Base-by-base conservation (phyloP, 2,797 vertebrate species). In the Decapterus maruadsi region DNA sequence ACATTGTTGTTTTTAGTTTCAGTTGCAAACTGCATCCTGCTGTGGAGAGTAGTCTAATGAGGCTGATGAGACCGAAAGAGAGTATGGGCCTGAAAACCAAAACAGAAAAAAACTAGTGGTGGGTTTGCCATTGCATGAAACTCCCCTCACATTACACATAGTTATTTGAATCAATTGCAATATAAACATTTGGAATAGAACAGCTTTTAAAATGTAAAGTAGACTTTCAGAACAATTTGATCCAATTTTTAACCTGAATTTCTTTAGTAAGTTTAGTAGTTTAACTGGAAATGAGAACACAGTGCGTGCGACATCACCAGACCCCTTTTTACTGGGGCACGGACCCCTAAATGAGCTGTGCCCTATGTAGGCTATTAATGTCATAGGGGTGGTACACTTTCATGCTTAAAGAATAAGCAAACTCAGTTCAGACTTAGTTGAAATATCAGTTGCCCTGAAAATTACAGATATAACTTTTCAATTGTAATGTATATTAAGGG, bases 41-140 rank as follows among this genome's bases (percentile, higher is more conserved):
- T 68, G 55, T 61, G 48, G 31, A 53, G 43, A 65, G 62, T 19
- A 73, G 26, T 43, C 53, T 50, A 42, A 75, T 72, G 66, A 72
- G 13, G 45, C 43, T 64, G 36, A 55, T 53, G 40, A 62, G 29
- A 63, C 51, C 22, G 43, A 73, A 58, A 68, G 2, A 17, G 6
- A 48, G 19, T 17, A 26, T 38, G 42, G 66, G 43, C 10, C 42
- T 46, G 34, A 57, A 57, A 69, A 48, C 34, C 13, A 48, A 77
- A 26, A 31, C 29, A 57, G 16, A 17, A 17, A 51, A 45, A 45
- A 62, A 57, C 20, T 45, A 6, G 53, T 31, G 29, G 14, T 6
- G 1, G 3, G 13, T 8, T 36, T 36, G 34, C 34, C 42, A 2
- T 40, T 50, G 38, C 14, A 48, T 55, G 45, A 2, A 50, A 42